phyloP scores from a whole-genome alignment of 2,888 invertebrate species.

The Sarcophaga caerulescens region DNA sequence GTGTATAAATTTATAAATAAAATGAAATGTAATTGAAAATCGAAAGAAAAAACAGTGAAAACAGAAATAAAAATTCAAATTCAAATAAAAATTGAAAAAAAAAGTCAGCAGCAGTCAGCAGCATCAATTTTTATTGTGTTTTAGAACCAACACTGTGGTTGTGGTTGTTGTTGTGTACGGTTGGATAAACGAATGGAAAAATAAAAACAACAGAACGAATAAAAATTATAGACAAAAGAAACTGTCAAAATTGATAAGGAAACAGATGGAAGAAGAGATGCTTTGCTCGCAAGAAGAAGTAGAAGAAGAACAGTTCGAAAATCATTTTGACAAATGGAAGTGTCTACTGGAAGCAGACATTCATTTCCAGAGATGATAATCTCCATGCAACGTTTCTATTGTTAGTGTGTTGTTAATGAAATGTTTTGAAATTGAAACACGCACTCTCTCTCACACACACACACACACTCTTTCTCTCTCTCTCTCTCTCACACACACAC shows the following conservation, averaged over 20 bases:
- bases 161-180: no score
- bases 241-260: neutral
- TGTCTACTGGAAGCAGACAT: constrained; percentile 2
- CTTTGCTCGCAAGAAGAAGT: neutral
- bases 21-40: no score
- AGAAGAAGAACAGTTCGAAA: constrained; percentile 21
- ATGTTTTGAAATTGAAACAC: constrained; percentile 56
- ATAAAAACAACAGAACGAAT: neutral
- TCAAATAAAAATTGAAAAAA: no score
- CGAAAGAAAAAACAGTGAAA: no score
- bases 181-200: neutral
- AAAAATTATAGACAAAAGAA: neutral
- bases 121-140: no score
- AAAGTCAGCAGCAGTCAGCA: no score
- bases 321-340: constrained; percentile 55
- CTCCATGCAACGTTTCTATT: constrained; percentile 22
- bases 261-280: neutral
- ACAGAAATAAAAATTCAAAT: no score
- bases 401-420: constrained; percentile 42
- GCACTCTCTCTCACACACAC: constrained; percentile 22
- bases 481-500: neutral
- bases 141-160: no score
- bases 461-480: neutral
- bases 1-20: no score
- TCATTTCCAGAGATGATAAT: constrained; percentile 47